Base-by-base conservation (phyloP, 2,888 invertebrate genomes). In the Candidula unifasciata region DNA sequence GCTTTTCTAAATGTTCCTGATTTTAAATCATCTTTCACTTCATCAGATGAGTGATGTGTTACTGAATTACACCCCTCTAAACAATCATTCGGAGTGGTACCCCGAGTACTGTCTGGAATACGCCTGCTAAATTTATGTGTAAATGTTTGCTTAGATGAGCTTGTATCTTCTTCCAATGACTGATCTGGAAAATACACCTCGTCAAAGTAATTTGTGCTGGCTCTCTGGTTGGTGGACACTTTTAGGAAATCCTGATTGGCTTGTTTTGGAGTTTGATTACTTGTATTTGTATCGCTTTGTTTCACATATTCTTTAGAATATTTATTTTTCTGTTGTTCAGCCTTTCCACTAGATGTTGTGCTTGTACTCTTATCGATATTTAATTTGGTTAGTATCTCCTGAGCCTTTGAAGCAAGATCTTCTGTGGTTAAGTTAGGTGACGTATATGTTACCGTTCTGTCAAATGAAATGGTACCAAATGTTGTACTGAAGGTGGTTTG, bases 381-480 rank as follows among this genome's bases (percentile, higher is more conserved):
- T n/a, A 60, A 18, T 33, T 82, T 35, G 18, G 3, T 69, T n/a
- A 76, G 76, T 64, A 83, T 77, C 24, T 76, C 76, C 24, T 83
- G 66, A 6, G 64, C 74, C 74, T 82, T 82, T 21, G 6, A 10
- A 21, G 73, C 57, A 57, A 73, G 57, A 35, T 71, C 52, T 8
- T 68, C 69, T 44, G 21, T 66, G 16, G 24, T 64, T 8, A 35
- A 35, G 30, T 44, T 44, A 10, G 44, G 44, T 44, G 57, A 24
- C 6, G 0, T n/a, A 21, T 35, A 16, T 27, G 16, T 8, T 8
- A 10, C 54, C 18, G 13, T 30, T 16, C 33, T 44, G 66, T 83
- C 82, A 54, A 83, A n/a, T 16, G 54, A 37, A 54, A 83, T 69
- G 16, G 35, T 16, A 8, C 82, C 82, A 83, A 83, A 83, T 13